Conservation (phyloP, 2,888 invertebrate genomes). For the Baronia brevicornis region DNA sequence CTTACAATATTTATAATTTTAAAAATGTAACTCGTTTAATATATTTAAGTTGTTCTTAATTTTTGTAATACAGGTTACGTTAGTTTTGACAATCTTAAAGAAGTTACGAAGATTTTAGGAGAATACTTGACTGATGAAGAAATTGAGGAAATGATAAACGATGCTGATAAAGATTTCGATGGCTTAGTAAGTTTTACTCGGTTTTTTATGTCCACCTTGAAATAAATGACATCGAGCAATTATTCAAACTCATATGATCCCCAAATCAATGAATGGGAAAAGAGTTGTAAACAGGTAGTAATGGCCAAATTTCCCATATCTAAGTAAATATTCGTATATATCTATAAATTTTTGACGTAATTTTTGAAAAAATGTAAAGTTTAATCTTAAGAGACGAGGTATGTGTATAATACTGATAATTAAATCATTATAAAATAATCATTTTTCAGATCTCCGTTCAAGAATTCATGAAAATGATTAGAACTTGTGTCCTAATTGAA, state of each 20-base stretch:
- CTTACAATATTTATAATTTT: too few species aligned
- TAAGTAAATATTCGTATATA: too few species aligned
- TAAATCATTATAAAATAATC: constrained; percentile 2
- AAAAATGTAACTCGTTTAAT: too few species aligned
- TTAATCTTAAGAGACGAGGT: too few species aligned
- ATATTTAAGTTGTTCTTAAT: constrained; percentile 7
- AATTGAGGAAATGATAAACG: constrained; percentile 68
- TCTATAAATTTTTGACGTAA: too few species aligned
- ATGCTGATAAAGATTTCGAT: constrained; percentile 63
- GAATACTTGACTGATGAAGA: constrained; percentile 58
- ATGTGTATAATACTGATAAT: constrained; percentile 1
- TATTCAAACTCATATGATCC: too few species aligned
- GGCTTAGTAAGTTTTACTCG: constrained; percentile 38
- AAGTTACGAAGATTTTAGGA: constrained; percentile 47
- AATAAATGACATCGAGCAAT: too few species aligned
- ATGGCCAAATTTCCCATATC: too few species aligned
- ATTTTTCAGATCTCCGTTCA: constrained; percentile 50
- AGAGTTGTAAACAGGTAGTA: too few species aligned
- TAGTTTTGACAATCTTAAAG: constrained; percentile 55
- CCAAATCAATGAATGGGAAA: too few species aligned
- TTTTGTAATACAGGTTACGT: constrained; percentile 49
- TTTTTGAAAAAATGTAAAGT: too few species aligned
- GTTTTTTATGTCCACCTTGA: constrained; percentile 7
- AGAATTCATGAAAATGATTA: constrained; percentile 67
- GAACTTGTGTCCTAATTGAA: constrained; percentile 50